Conservation (phyloP, 2,888 invertebrate genomes). For the Dione vanillae region DNA sequence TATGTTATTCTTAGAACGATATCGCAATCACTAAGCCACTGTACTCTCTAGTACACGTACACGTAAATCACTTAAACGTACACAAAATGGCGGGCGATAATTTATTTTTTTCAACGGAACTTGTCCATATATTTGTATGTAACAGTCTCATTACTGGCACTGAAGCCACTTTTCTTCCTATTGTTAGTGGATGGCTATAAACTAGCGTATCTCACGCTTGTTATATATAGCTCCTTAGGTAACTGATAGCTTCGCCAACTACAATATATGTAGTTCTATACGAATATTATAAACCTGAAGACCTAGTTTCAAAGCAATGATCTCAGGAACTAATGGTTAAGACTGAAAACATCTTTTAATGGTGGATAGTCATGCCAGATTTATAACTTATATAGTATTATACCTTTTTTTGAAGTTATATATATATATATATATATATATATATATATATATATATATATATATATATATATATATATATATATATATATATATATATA, state of each 20-base stretch:
- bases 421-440: no score
- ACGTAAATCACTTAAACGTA: conserved; percentile 6
- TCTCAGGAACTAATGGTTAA: no score
- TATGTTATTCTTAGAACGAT: no score
- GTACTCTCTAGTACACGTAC: background rate
- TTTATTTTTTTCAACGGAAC: conserved; percentile 27
- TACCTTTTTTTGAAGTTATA: no score
- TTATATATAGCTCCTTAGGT: conserved; percentile 32
- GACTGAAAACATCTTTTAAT: no score
- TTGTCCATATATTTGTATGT: conserved; percentile 19
- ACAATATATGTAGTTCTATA: background rate
- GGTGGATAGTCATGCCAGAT: no score
- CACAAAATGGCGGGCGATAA: background rate
- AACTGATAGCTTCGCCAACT: background rate
- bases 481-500: no score
- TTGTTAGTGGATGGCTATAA: conserved; percentile 45
- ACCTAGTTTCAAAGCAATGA: no score
- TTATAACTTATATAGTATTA: no score
- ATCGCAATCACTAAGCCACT: background rate
- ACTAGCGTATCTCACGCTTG: conserved; percentile 43
- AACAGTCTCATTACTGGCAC: conserved; percentile 37
- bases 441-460: no score
- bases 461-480: no score
- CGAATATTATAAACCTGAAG: no score
- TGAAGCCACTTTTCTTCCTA: conserved; percentile 37